These are phyloP conservation scores for Trochalopteron elliotii DNA, from an alignment of 2,113 vertebrate genomes.

Conservation along the genomic window DNA sequence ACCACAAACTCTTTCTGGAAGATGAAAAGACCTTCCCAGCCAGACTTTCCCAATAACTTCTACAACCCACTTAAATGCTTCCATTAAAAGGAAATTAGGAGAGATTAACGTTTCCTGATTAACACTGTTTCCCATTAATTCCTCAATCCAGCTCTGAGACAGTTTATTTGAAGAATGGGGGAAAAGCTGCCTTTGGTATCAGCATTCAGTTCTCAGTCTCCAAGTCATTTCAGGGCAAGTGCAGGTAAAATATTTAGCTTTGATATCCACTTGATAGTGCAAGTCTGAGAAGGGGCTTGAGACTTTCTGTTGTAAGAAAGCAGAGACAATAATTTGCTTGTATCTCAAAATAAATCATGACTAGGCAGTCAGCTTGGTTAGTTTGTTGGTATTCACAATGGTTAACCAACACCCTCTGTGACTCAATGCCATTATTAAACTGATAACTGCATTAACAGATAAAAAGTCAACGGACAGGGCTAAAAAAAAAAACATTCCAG, in stretches of 20 bases:
- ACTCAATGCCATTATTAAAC: conserved; percentile 1
- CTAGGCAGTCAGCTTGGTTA: conserved; percentile 12
- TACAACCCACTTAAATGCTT: not conserved
- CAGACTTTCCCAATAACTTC: not conserved
- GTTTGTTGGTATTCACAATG: conserved; percentile 9
- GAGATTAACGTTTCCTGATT: conserved; percentile 3
- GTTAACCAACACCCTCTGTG: conserved; percentile 40
- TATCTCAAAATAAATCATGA: not conserved
- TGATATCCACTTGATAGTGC: not conserved
- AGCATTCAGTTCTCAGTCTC: not conserved
- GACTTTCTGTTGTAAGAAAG: not conserved
- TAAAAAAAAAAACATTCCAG: conserved; percentile 24
- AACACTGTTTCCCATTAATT: conserved; percentile 12
- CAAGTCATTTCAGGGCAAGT: not conserved
- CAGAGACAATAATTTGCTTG: not conserved
- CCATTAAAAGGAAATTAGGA: not conserved
- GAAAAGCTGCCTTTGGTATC: not conserved
- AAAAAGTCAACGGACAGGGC: not conserved
- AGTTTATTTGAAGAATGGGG: not conserved
- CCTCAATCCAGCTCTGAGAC: not conserved
- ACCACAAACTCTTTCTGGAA: not conserved
- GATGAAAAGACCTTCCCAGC: not conserved
- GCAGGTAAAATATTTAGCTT: not conserved
- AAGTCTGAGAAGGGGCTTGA: not conserved
- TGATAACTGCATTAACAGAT: not conserved